A percentile compares a stretch with the other conserved stretches of the same genome.
Evolutionary conservation across 2,113 vertebrate species (phyloP).

Genomic region (Scomber scombrus): DNA sequence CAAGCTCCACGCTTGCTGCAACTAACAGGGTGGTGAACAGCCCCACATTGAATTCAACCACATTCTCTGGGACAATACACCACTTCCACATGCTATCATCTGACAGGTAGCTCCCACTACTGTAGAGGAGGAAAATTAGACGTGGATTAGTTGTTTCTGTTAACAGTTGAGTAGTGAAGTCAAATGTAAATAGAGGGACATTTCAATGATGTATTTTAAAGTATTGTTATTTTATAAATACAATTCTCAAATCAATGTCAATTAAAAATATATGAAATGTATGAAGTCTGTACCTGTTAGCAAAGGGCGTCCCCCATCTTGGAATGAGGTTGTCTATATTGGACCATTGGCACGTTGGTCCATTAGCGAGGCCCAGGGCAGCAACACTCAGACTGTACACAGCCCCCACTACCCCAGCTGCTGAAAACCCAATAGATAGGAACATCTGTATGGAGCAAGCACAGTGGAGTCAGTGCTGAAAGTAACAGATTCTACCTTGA

Average conservation of each 20-base stretch:
- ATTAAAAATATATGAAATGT: background rate
- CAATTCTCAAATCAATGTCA: background rate
- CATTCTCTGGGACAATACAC: constrained; percentile 47
- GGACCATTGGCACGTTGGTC: constrained; percentile 58
- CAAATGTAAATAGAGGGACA: background rate
- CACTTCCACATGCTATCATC: constrained; percentile 32
- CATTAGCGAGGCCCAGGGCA: constrained; percentile 70
- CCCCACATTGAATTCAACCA: constrained; percentile 79
- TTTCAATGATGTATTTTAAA: background rate
- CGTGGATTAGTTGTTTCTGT: too few relatives aligned
- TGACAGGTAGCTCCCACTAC: constrained; percentile 69
- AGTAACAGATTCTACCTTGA: background rate
- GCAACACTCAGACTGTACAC: constrained; percentile 74
- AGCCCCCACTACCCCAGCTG: constrained; percentile 71
- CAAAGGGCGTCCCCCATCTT: constrained; percentile 70
- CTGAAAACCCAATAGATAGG: constrained; percentile 83
- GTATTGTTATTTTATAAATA: background rate
- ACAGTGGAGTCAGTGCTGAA: background rate
- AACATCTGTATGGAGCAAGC: constrained; percentile 79
- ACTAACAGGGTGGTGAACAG: constrained; percentile 77
- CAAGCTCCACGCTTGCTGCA: constrained; percentile 48
- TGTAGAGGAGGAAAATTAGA: constrained; percentile 9
- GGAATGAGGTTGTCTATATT: rapidly evolving
- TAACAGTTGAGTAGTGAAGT: too few relatives aligned
- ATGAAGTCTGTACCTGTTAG: constrained; percentile 47